These are phyloP conservation scores for Hypanus sabinus DNA, from an alignment of 2,113 vertebrate species.

Conservation along the genomic window DNA sequence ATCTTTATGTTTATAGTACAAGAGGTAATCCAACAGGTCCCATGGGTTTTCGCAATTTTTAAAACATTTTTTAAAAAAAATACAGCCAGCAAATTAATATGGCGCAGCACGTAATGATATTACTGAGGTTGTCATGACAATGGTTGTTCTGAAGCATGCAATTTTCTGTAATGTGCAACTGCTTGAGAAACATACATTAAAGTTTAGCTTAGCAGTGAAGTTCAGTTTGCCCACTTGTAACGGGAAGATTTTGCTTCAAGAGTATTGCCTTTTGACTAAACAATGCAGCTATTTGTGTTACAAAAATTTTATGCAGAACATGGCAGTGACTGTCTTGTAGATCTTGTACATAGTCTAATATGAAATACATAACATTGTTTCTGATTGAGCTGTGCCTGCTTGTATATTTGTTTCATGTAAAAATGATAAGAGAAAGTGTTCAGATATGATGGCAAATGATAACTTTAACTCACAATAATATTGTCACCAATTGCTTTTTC, in stretches of 20 bases:
- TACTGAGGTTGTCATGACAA: constrained; percentile 23
- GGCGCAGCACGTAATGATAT: background rate
- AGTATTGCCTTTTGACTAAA: background rate
- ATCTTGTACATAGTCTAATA: too few species aligned
- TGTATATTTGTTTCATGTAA: background rate
- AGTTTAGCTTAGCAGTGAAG: constrained; percentile 16
- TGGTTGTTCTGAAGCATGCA: constrained; percentile 27
- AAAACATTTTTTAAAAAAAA: background rate
- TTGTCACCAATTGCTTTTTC: background rate
- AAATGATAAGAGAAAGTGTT: background rate
- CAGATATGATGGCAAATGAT: background rate
- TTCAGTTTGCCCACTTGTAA: background rate
- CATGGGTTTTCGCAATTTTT: background rate
- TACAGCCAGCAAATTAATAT: constrained; percentile 12
- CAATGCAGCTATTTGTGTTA: background rate
- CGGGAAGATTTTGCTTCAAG: constrained; percentile 19
- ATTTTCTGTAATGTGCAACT: constrained; percentile 18
- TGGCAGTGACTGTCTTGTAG: background rate
- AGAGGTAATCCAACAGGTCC: background rate
- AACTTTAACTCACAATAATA: background rate
- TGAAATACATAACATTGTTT: background rate
- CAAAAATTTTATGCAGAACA: constrained; percentile 16
- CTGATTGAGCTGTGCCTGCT: background rate
- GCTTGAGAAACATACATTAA: constrained; percentile 8
- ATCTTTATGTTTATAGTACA: background rate